Percentiles rank a stretch among this genome's conserved stretches.
Evolutionary conservation across 2,113 vertebrate genomes (phyloP).

Genomic region (Scomber colias): DNA sequence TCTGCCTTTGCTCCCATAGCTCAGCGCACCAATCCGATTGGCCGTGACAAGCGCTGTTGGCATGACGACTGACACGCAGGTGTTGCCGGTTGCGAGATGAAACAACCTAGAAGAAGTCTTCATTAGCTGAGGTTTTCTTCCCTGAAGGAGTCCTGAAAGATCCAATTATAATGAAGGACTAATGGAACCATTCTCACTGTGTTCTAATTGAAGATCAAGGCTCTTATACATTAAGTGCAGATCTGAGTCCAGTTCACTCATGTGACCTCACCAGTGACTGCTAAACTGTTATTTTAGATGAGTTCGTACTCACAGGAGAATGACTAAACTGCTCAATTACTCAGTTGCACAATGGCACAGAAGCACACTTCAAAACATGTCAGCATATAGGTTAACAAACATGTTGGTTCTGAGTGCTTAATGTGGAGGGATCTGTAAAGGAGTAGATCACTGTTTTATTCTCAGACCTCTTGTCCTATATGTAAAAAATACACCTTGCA

Average conservation of each 20-base stretch:
- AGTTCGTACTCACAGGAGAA: too few species aligned
- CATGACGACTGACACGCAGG: conserved; percentile 55
- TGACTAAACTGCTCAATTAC: too few species aligned
- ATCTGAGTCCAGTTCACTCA: conserved; percentile 4
- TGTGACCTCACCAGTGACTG: not conserved
- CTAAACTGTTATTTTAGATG: not conserved
- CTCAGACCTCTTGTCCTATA: too few species aligned
- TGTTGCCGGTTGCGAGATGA: conserved; percentile 51
- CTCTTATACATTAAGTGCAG: not conserved
- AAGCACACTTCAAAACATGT: too few species aligned
- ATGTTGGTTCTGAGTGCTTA: too few species aligned
- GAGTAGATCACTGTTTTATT: too few species aligned
- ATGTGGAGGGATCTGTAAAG: too few species aligned
- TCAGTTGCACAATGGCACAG: too few species aligned
- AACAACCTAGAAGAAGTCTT: conserved; percentile 43
- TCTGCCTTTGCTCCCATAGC: conserved; percentile 21
- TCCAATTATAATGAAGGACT: conserved; percentile 27
- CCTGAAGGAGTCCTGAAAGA: conserved; percentile 9
- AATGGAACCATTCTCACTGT: not conserved
- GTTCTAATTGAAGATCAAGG: conserved; percentile 9
- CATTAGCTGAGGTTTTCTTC: conserved; percentile 22
- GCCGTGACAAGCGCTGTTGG: conserved; percentile 56
- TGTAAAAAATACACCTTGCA: too few species aligned
- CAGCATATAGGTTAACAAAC: too few species aligned
- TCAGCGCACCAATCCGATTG: conserved; percentile 33